A percentile compares a stretch with the other conserved stretches of the same genome.
phyloP scores from a whole-genome alignment of 1,140 invertebrate genomes.

The Drosophila pseudoananassae region DNA sequence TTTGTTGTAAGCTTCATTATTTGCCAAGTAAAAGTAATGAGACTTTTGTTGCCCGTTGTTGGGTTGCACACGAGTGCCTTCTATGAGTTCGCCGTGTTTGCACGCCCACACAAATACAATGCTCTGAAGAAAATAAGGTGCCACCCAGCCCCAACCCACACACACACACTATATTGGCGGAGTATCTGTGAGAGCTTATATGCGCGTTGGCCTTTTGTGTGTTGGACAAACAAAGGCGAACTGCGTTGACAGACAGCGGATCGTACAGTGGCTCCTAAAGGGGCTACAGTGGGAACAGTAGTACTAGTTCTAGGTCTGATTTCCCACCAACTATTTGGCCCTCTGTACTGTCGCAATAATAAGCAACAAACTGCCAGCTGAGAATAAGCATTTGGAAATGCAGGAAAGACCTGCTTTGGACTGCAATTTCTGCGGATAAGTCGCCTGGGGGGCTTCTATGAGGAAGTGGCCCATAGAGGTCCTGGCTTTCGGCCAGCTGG shows the following conservation, averaged over 20 bases:
- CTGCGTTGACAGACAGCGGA: slow-evolving; percentile 64
- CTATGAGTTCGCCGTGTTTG: slow-evolving; percentile 65
- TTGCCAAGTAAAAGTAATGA: slow-evolving; percentile 82
- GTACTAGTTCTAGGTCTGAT: too few species aligned
- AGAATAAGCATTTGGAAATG: slow-evolving; percentile 60
- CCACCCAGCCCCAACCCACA: slow-evolving; percentile 8
- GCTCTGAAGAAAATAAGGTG: slow-evolving; percentile 52
- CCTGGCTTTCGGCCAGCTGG: slow-evolving; percentile 45
- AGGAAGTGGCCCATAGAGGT: not conserved
- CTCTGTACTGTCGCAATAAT: slow-evolving; percentile 5
- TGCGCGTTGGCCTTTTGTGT: slow-evolving; percentile 69
- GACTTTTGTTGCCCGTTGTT: slow-evolving; percentile 79
- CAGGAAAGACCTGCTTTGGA: slow-evolving; percentile 20
- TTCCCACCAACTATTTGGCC: too few species aligned
- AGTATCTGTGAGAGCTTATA: slow-evolving; percentile 29
- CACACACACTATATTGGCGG: not conserved
- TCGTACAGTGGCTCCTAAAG: slow-evolving; percentile 26
- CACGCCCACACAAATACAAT: slow-evolving; percentile 37
- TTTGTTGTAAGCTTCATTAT: slow-evolving; percentile 75
- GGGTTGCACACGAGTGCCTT: slow-evolving; percentile 79
- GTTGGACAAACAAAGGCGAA: slow-evolving; percentile 74
- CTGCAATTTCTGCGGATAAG: slow-evolving; percentile 46
- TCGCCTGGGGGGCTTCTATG: not conserved
- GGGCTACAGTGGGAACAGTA: too few species aligned
- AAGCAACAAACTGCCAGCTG: slow-evolving; percentile 19